Evolutionary conservation across 2,113 vertebrate species (phyloP), one percentile per base, ranked within the genome.

Genomic region (Elephas maximus): DNA sequence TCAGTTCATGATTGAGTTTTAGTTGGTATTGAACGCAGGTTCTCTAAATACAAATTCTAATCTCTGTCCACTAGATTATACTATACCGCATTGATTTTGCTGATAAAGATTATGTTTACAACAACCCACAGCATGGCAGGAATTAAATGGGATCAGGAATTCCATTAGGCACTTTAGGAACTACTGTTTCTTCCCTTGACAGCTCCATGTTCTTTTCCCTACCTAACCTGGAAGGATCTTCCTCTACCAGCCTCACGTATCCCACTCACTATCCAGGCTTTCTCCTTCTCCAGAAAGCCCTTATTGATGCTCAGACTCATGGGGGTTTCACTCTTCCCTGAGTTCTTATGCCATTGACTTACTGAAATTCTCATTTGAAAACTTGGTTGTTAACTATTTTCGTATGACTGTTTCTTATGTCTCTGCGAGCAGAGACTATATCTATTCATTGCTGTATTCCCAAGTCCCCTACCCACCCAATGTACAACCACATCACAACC

Each of bases 381-480:
- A 88, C 10, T 82, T 9, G 24, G n/a, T 73, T 79, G 45, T 41
- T 53, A 17, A n/a, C 10, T 69, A n/a, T n/a, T n/a, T 45, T 73
- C 60, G 28, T 8, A 6, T 28, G 81, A n/a, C 30, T 41, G 0
- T 15, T 57, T 87, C 28, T 65, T 45, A 63, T 60, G 18, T 33
- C 23, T 33, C 0, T 6, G 8, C 48, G 28, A 28, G 8, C 7
- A 79, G 63, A 86, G 17, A 45, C 2, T 37, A 6, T 44, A 41
- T 8, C 8, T 92, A 8, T n/a, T 80, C 37, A 7, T 24, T 44
- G 4, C 23, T 37, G 5, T 10, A 88, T 41, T 57, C 10, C 15
- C 15, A 53, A 6, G 0, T 8, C 5, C 33, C 78, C 15, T 11
- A 14, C 6, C 2, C 14, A 51, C 4, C 5, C 24, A 21, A 62